phyloP scores from a whole-genome alignment of 2,888 invertebrate species.

The Amphipoea lucens region DNA sequence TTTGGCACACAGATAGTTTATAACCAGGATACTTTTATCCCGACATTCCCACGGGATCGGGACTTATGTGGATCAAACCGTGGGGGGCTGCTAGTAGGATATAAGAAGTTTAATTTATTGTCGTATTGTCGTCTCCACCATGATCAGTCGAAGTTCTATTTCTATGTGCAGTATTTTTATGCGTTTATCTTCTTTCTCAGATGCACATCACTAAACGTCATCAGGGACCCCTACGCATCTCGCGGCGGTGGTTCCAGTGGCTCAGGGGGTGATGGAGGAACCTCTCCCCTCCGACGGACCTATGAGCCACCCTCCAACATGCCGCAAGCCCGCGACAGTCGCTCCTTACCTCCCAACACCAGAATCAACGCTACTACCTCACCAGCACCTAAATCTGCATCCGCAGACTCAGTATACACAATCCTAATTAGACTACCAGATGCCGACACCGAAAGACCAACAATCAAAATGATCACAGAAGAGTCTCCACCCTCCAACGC shows the following conservation, averaged over 20 bases:
- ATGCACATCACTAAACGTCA: slow-evolving; percentile 96
- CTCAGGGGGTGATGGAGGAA: slow-evolving; percentile 84
- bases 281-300: slow-evolving; percentile 87
- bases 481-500: slow-evolving; percentile 90
- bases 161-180: neutral
- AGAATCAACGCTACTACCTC: slow-evolving; percentile 91
- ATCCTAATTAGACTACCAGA: slow-evolving; percentile 96
- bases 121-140: neutral
- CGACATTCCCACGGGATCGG: too few relatives aligned
- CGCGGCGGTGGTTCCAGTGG: slow-evolving; percentile 89
- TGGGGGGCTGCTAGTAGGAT: too few relatives aligned
- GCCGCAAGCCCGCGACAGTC: slow-evolving; percentile 90
- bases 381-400: slow-evolving; percentile 90
- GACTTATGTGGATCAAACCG: too few relatives aligned
- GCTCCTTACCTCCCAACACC: slow-evolving; percentile 91
- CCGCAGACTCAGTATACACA: slow-evolving; percentile 96
- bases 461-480: slow-evolving; percentile 97
- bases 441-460: slow-evolving; percentile 92
- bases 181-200: slow-evolving; percentile 79
- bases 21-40: too few relatives aligned
- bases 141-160: neutral
- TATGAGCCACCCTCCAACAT: slow-evolving; percentile 83
- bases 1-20: too few relatives aligned
- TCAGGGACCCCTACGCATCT: slow-evolving; percentile 93
- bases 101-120: too few relatives aligned